A percentile compares a stretch with the other conserved stretches of the same genome.
These are phyloP conservation scores for Coelogynopora nodosa DNA, from an alignment of 2,888 invertebrate genomes.

Conservation along the genomic window DNA sequence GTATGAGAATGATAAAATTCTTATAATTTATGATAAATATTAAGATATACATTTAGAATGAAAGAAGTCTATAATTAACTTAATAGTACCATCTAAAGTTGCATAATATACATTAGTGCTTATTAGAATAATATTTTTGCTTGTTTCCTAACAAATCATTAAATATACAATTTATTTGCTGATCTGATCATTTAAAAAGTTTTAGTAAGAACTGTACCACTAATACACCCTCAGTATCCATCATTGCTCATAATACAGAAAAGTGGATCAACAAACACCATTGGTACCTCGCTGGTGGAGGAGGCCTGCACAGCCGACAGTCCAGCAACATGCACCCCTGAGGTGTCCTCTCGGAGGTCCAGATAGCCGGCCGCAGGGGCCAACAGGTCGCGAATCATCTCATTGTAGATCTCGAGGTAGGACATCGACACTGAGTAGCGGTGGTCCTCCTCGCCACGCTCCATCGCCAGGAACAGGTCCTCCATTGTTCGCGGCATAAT, in stretches of 20 bases:
- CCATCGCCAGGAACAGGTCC: slow-evolving; percentile 74
- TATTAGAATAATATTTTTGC: background rate
- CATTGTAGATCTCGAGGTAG: slow-evolving; percentile 91
- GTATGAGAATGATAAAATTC: no score
- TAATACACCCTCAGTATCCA: no score
- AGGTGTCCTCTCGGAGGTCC: slow-evolving; percentile 83
- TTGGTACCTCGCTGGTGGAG: slow-evolving; percentile 78
- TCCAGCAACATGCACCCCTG: slow-evolving; percentile 80
- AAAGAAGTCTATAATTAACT: no score
- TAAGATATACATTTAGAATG: no score
- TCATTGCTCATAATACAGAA: no score
- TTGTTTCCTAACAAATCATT: background rate
- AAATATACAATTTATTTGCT: no score
- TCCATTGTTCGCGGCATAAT: slow-evolving; percentile 81
- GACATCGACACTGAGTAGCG: slow-evolving; percentile 70
- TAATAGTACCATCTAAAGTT: no score
- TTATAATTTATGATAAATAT: no score
- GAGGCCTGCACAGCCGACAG: slow-evolving; percentile 79
- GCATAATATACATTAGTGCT: background rate
- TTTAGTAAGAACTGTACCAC: no score
- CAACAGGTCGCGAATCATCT: slow-evolving; percentile 83
- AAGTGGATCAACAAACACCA: no score
- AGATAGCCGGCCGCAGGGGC: slow-evolving; percentile 76
- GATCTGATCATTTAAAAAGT: no score
- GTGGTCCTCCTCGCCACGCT: slow-evolving; percentile 65